Evolutionary conservation across 2,113 vertebrate species (phyloP).

Genomic region (Takifugu bimaculatus): DNA sequence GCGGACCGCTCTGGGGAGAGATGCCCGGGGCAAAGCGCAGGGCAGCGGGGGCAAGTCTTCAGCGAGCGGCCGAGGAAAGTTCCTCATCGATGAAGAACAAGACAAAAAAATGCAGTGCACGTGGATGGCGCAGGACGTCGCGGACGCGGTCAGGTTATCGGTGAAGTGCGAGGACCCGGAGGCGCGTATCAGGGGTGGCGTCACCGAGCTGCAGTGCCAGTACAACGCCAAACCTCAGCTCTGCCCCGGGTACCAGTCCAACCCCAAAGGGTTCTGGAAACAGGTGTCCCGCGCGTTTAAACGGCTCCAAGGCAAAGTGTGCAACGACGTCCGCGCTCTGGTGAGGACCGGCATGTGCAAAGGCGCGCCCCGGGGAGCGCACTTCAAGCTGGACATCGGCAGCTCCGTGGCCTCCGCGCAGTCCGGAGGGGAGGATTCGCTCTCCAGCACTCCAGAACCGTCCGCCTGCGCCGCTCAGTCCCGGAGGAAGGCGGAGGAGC

Average conservation of each 20-base stretch:
- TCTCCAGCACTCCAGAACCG: too few species aligned
- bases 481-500: constrained; percentile 74
- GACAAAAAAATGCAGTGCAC: constrained; percentile 68
- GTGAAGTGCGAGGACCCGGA: constrained; percentile 67
- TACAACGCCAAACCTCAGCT: constrained; percentile 76
- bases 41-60: constrained; percentile 32
- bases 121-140: constrained; percentile 63
- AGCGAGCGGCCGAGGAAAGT: constrained; percentile 65
- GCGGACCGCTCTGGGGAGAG: neutral
- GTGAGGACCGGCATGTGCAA: constrained; percentile 79
- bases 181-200: constrained; percentile 12
- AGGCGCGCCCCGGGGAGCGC: constrained; percentile 72
- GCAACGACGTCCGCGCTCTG: constrained; percentile 64
- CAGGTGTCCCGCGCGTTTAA: constrained; percentile 78
- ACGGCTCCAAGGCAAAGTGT: constrained; percentile 73
- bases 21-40: constrained; percentile 13
- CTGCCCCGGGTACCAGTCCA: constrained; percentile 69
- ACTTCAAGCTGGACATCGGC: constrained; percentile 69
- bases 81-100: constrained; percentile 59
- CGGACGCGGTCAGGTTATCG: constrained; percentile 47
- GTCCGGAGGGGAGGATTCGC: neutral
- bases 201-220: constrained; percentile 62
- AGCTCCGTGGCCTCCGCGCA: neutral
- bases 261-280: constrained; percentile 79
- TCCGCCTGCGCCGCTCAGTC: neutral